Evolutionary conservation across 1,140 invertebrate species (phyloP).

Genomic region (Stegodyphus dumicola): DNA sequence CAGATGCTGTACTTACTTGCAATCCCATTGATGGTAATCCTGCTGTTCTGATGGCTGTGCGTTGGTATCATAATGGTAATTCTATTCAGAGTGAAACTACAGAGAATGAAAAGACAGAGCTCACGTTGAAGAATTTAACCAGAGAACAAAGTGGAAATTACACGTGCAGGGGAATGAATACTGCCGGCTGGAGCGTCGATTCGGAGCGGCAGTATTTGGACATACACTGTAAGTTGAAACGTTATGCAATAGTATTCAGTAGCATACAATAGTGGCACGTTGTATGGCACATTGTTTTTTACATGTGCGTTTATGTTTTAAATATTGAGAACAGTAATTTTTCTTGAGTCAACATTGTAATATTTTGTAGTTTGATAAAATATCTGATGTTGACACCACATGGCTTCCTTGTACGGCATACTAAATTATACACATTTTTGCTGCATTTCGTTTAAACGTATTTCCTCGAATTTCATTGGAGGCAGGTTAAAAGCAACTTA

Average conservation of each 20-base stretch:
- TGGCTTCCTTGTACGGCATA: too few species aligned
- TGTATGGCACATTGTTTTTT: too few species aligned
- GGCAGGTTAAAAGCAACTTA: too few species aligned
- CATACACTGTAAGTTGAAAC: slow-evolving; percentile 61
- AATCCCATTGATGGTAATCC: slow-evolving; percentile 63
- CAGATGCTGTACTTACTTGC: slow-evolving; percentile 53
- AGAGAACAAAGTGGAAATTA: slow-evolving; percentile 62
- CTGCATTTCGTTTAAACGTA: too few species aligned
- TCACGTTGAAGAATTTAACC: slow-evolving; percentile 59
- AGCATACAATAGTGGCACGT: too few species aligned
- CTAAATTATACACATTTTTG: too few species aligned
- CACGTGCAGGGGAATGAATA: slow-evolving; percentile 65
- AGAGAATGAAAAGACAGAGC: neutral
- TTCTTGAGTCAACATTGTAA: too few species aligned
- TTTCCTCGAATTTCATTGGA: too few species aligned
- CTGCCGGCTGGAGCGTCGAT: slow-evolving; percentile 64
- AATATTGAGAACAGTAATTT: too few species aligned
- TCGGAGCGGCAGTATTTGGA: slow-evolving; percentile 40
- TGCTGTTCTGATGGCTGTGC: slow-evolving; percentile 45
- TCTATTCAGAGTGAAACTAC: slow-evolving; percentile 68
- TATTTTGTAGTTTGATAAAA: too few species aligned
- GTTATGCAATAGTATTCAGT: neutral
- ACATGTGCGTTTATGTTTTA: too few species aligned
- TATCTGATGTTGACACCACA: too few species aligned
- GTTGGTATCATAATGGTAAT: slow-evolving; percentile 62